Percentiles rank a stretch among this genome's conserved stretches.
Conservation (phyloP, 1,140 invertebrate genomes). For the Leptonema lineaticorne region DNA sequence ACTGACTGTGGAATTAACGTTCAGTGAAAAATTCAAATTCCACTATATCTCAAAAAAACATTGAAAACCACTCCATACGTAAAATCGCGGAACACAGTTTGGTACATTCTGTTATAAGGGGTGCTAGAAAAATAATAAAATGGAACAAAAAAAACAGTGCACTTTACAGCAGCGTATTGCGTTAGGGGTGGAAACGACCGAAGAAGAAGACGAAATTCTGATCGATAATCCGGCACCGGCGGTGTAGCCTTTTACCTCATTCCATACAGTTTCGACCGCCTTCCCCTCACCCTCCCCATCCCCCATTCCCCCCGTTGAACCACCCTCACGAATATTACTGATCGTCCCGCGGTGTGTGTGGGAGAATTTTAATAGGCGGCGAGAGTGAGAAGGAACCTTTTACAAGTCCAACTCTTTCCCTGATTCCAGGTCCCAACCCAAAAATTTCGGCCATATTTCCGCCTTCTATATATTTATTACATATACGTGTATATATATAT, state of each 20-base stretch:
- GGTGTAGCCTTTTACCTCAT: neutral
- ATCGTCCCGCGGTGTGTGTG: neutral
- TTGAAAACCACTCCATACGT: too few relatives aligned
- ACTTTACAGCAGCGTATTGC: neutral
- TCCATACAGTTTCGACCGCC: too few relatives aligned
- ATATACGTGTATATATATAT: too few relatives aligned
- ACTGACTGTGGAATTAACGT: too few relatives aligned
- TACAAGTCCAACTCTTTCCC: too few relatives aligned
- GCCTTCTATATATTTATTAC: too few relatives aligned
- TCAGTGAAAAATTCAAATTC: too few relatives aligned
- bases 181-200: neutral
- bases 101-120: neutral
- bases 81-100: too few relatives aligned
- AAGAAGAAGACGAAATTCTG: neutral
- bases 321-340: neutral
- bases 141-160: neutral
- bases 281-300: neutral
- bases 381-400: too few relatives aligned
- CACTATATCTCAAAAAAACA: too few relatives aligned
- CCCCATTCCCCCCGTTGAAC: neutral
- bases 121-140: neutral
- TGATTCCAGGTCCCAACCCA: too few relatives aligned
- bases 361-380: neutral
- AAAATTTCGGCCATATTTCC: too few relatives aligned
- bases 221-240: slow-evolving; percentile 16